phyloP scores from a whole-genome alignment of 2,113 vertebrate species.

The Gadus chalcogrammus region DNA sequence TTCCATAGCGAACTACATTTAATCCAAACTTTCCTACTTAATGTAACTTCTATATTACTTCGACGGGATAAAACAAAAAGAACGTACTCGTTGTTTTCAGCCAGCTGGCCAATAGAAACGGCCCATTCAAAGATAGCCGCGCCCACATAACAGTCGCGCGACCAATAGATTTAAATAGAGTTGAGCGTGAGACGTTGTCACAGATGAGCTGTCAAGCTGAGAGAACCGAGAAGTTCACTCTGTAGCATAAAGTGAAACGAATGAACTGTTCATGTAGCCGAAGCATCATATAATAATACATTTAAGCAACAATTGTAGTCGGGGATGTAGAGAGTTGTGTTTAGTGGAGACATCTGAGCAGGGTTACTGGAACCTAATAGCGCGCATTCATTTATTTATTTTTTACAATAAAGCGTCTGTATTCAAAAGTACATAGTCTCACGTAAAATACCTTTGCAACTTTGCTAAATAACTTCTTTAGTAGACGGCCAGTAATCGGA shows the following conservation, averaged over 20 bases:
- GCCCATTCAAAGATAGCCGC: constrained; percentile 67
- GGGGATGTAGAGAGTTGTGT: too few relatives aligned
- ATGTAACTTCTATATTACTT: background rate
- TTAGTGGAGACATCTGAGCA: too few relatives aligned
- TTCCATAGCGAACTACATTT: background rate
- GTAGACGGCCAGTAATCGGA: constrained; percentile 2
- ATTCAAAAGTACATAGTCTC: too few relatives aligned
- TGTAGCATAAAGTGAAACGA: too few relatives aligned
- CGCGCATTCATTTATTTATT: too few relatives aligned
- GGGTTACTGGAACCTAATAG: too few relatives aligned
- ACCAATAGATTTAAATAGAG: constrained; percentile 72
- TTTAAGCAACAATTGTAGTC: too few relatives aligned
- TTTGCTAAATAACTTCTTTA: background rate
- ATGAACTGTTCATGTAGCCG: too few relatives aligned
- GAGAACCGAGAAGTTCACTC: too few relatives aligned
- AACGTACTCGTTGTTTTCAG: constrained; percentile 33
- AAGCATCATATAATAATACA: too few relatives aligned
- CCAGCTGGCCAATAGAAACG: constrained; percentile 53
- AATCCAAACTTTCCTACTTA: background rate
- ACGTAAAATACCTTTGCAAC: background rate
- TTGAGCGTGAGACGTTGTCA: background rate
- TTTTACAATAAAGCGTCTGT: too few relatives aligned
- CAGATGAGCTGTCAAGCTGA: too few relatives aligned
- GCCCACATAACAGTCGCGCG: constrained; percentile 40
- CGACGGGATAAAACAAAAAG: background rate